Base-by-base conservation (phyloP, 2,797 vertebrate genomes). In the Geotria australis region DNA sequence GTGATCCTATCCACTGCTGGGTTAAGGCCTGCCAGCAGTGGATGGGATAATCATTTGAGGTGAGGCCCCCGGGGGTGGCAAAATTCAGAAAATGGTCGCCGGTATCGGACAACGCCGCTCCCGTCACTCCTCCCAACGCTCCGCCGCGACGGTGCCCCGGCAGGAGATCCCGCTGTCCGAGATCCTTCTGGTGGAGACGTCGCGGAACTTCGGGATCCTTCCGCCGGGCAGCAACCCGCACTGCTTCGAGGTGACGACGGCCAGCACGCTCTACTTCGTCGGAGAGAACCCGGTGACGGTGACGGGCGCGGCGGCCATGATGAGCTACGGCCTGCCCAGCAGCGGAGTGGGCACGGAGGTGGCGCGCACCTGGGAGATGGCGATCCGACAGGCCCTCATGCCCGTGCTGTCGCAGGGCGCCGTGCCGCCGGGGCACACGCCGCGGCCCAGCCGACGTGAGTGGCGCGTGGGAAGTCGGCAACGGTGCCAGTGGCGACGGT, bases 151-250 rank as follows among this genome's bases (percentile, higher is more conserved):
- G 24, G 24, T 3, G 3, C 24, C 24, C 3, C 24, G 24, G 24
- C 68, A 96, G 89, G 89, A 96, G 72, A 89, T 96, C 62, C 88
- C 88, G 15, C 69, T 96, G 65, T 95, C 86, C 46, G 89, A 96
- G 73, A 78, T 96, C 68, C 70, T 96, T 60, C 81, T 77, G 56
- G 68, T 96, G 71, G 86, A 86, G 58, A 74, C 79, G 45, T 80
- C 80, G 61, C 84, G 82, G 71, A 74, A 69, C 57, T 73, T 83
- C 47, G 73, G 71, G 57, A 68, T 79, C 59, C 73, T 83, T 48
- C 77, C 79, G 10, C 76, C 75, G 47, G 83, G 77, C 62, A 73
- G 79, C 56, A 88, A 77, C 63, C 75, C 73, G 57, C 86, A 93
- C 65, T 96, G 89, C 66, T 96, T 96, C 60, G 80, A 95, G 75